phyloP scores from a whole-genome alignment of 2,113 vertebrate genomes.

The Riparia riparia region DNA sequence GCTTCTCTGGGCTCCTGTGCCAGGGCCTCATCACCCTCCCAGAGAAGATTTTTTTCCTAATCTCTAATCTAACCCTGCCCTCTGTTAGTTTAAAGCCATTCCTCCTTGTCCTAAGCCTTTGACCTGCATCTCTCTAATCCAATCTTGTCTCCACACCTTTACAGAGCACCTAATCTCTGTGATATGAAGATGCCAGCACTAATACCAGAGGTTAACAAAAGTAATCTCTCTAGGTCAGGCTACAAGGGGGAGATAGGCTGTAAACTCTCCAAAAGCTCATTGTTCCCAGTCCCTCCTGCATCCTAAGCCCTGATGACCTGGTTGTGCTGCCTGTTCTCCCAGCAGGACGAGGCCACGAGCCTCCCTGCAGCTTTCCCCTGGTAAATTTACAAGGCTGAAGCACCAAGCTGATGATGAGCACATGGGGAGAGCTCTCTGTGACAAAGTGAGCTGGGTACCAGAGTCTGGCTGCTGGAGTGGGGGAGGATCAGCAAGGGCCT shows the following conservation, averaged over 20 bases:
- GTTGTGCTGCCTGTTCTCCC: not conserved
- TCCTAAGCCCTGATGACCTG: not conserved
- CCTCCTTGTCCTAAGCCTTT: not conserved
- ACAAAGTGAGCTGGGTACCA: not conserved
- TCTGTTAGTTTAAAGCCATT: not conserved
- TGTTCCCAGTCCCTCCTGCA: not conserved
- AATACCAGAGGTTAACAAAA: conserved; percentile 10
- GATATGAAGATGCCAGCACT: not conserved
- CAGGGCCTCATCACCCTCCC: not conserved
- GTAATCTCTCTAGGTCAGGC: conserved; percentile 38
- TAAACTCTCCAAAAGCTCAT: not conserved
- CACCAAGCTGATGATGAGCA: not conserved
- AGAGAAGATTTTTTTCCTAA: not conserved
- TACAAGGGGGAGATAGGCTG: not conserved
- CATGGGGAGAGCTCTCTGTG: rapidly evolving
- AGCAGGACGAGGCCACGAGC: not conserved
- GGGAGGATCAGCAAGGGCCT: not conserved
- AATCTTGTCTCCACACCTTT: not conserved
- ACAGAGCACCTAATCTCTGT: not conserved
- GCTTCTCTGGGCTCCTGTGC: not conserved
- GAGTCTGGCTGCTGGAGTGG: not conserved
- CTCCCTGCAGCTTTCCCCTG: not conserved
- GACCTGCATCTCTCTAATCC: conserved; percentile 17
- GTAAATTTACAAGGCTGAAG: not conserved
- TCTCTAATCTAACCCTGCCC: not conserved